Percentiles rank a stretch among this genome's conserved stretches.
These are phyloP conservation scores for Sterrhoptilus dennistouni DNA, from an alignment of 2,113 vertebrate species.

Conservation along the genomic window DNA sequence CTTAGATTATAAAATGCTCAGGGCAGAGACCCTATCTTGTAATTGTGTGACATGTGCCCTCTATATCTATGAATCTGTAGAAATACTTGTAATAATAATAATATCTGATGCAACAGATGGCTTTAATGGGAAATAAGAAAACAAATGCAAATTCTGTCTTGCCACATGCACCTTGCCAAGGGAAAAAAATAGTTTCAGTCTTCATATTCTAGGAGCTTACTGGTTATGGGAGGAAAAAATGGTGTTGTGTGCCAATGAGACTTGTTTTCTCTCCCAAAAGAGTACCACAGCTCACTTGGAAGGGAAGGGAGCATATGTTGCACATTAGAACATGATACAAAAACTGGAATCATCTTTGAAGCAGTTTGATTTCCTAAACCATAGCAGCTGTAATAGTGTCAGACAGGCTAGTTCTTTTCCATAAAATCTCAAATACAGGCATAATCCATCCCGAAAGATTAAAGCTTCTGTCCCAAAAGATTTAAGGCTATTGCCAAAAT, in stretches of 20 bases:
- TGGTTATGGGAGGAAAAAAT: background rate
- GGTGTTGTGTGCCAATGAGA: background rate
- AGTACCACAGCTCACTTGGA: background rate
- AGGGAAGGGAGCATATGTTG: background rate
- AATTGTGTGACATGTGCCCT: constrained; percentile 14
- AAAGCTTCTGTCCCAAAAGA: background rate
- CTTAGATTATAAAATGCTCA: constrained; percentile 5
- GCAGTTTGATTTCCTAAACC: background rate
- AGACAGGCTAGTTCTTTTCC: background rate
- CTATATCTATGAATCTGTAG: background rate
- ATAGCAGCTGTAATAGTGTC: background rate
- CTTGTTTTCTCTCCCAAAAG: background rate
- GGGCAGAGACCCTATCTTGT: constrained; percentile 19
- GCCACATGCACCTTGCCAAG: background rate
- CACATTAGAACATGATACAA: background rate
- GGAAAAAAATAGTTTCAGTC: background rate
- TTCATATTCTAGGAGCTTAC: background rate
- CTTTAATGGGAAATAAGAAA: constrained; percentile 16
- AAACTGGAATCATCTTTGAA: background rate
- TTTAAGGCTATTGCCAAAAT: background rate
- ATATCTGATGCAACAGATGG: background rate
- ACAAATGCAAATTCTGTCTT: constrained; percentile 2
- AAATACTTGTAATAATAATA: background rate
- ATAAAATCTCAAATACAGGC: background rate
- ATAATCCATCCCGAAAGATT: background rate